Conservation (phyloP, 2,113 vertebrate species). For the Myanophis thanlyinensis region DNA sequence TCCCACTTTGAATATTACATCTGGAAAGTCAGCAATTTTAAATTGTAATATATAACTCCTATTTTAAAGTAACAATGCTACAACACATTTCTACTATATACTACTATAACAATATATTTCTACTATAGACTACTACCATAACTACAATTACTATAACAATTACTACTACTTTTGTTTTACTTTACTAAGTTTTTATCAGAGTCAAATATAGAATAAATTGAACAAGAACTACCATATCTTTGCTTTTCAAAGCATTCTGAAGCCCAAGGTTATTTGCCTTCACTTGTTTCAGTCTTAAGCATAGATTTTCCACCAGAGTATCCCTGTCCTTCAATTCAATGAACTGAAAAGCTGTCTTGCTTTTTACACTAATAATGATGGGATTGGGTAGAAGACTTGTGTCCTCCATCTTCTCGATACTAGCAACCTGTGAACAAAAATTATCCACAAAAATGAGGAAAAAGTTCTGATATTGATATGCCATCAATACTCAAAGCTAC, state of each 20-base stretch:
- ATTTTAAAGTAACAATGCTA: neutral
- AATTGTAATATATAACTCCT: neutral
- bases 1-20: neutral
- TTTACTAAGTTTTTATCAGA: neutral
- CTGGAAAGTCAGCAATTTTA: neutral
- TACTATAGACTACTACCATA: too few species aligned
- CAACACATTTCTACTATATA: neutral
- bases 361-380: conserved; percentile 87
- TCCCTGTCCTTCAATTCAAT: conserved; percentile 87
- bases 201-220: neutral
- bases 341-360: conserved; percentile 93
- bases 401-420: conserved; percentile 92
- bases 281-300: conserved; percentile 71
- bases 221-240: conserved; percentile 61
- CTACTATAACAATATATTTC: too few species aligned
- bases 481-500: neutral
- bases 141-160: neutral
- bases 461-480: neutral
- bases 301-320: conserved; percentile 80
- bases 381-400: conserved; percentile 87
- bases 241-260: conserved; percentile 45
- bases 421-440: conserved; percentile 79
- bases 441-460: conserved; percentile 15
- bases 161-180: neutral
- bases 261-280: conserved; percentile 56